phyloP scores from a whole-genome alignment of 2,797 vertebrate genomes.

The Thunnus albacares region DNA sequence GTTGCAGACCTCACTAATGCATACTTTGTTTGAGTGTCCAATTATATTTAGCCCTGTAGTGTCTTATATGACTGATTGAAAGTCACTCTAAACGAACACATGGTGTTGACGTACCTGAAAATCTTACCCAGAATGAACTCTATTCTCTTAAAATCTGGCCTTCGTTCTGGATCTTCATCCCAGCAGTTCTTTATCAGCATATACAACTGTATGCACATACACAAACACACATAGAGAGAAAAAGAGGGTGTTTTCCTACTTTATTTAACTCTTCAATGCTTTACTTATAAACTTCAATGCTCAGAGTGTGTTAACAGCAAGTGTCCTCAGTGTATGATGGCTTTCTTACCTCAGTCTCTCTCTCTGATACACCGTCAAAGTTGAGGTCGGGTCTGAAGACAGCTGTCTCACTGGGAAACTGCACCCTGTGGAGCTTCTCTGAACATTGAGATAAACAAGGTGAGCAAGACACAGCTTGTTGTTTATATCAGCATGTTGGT shows the following conservation, averaged over 20 bases:
- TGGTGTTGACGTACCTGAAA: conserved; percentile 89
- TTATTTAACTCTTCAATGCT: background rate
- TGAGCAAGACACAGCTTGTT: background rate
- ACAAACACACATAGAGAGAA: background rate
- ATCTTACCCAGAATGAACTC: conserved; percentile 92
- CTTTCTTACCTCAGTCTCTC: conserved; percentile 89
- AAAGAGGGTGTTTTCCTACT: background rate
- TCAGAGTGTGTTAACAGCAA: background rate
- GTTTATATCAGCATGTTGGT: background rate
- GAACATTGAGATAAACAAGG: conserved; percentile 2
- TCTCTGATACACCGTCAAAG: conserved; percentile 88
- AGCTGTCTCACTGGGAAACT: conserved; percentile 74
- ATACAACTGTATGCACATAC: conserved; percentile 84
- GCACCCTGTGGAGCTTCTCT: conserved; percentile 94
- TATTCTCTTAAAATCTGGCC: conserved; percentile 97
- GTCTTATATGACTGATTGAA: background rate
- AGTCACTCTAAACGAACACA: background rate
- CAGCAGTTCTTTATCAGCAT: conserved; percentile 93
- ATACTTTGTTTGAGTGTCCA: background rate
- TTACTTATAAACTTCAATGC: background rate
- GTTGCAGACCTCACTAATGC: no score
- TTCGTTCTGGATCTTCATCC: conserved; percentile 98
- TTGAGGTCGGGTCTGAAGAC: conserved; percentile 92
- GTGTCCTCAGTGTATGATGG: background rate
- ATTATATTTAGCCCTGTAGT: background rate